Evolutionary conservation across 1,140 invertebrate species (phyloP).

Genomic region (Dendrolimus kikuchii): DNA sequence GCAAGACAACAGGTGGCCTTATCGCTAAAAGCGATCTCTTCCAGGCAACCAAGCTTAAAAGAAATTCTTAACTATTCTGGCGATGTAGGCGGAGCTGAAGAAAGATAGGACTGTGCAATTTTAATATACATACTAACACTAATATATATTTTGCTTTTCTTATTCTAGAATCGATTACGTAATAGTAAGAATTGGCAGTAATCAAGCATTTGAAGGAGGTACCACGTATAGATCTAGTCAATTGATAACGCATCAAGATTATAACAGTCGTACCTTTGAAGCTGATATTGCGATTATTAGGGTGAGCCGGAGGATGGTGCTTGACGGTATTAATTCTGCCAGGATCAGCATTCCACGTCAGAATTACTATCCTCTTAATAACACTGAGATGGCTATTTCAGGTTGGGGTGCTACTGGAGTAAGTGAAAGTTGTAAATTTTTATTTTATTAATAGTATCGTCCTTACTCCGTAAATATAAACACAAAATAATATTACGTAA

Average conservation of each 20-base stretch:
- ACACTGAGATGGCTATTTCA: constrained; percentile 33
- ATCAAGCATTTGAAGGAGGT: constrained; percentile 27
- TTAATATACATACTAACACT: no score
- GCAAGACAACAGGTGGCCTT: no score
- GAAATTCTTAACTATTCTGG: no score
- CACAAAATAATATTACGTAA: no score
- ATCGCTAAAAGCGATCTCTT: no score
- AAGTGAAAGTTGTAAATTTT: constrained; percentile 19
- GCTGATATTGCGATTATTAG: constrained; percentile 37
- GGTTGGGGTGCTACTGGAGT: constrained; percentile 58
- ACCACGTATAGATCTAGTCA: constrained; percentile 14
- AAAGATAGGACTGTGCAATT: no score
- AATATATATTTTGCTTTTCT: constrained; percentile 8
- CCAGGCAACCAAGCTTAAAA: no score
- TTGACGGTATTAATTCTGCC: constrained; percentile 29
- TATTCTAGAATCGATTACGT: constrained; percentile 31
- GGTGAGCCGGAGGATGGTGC: constrained; percentile 18
- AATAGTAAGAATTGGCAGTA: constrained; percentile 34
- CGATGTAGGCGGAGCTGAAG: no score
- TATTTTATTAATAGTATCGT: neutral
- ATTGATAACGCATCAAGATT: constrained; percentile 36
- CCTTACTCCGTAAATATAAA: no score
- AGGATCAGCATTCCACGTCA: constrained; percentile 1
- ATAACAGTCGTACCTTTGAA: constrained; percentile 35
- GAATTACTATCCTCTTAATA: constrained; percentile 5